phyloP scores from a whole-genome alignment of 2,113 vertebrate species.

The Etia nguti region DNA sequence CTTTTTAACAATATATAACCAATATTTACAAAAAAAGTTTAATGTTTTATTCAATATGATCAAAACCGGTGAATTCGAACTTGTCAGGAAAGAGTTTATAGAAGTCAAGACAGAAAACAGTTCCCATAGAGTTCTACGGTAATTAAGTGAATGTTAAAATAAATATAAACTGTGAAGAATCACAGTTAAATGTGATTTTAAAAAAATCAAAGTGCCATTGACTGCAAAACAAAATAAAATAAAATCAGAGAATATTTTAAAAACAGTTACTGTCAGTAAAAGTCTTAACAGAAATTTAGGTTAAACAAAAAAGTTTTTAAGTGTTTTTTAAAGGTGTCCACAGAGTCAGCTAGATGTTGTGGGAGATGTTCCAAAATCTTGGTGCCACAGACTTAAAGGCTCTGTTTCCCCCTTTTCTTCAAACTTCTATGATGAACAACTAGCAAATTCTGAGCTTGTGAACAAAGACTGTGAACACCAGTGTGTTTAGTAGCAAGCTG shows the following conservation, averaged over 20 bases:
- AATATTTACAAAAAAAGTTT: background rate
- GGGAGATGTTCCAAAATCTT: background rate
- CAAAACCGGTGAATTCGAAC: background rate
- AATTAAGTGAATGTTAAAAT: background rate
- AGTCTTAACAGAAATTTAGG: background rate
- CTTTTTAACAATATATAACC: background rate
- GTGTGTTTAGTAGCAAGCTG: background rate
- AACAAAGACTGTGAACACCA: background rate
- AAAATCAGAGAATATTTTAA: background rate
- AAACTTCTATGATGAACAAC: background rate
- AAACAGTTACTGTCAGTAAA: no score
- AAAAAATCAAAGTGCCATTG: background rate
- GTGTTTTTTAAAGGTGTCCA: background rate
- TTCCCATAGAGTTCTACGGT: background rate
- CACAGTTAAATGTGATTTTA: background rate
- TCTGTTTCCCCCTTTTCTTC: background rate
- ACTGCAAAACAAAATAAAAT: background rate
- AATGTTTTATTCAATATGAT: background rate
- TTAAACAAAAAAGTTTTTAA: background rate
- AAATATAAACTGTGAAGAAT: background rate
- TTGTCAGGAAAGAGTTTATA: background rate
- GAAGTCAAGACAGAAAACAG: background rate
- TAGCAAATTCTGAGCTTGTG: background rate
- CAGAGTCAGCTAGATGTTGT: background rate
- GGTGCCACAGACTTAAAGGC: background rate